phyloP scores from a whole-genome alignment of 2,113 vertebrate genomes.

The Brienomyrus longianalis region DNA sequence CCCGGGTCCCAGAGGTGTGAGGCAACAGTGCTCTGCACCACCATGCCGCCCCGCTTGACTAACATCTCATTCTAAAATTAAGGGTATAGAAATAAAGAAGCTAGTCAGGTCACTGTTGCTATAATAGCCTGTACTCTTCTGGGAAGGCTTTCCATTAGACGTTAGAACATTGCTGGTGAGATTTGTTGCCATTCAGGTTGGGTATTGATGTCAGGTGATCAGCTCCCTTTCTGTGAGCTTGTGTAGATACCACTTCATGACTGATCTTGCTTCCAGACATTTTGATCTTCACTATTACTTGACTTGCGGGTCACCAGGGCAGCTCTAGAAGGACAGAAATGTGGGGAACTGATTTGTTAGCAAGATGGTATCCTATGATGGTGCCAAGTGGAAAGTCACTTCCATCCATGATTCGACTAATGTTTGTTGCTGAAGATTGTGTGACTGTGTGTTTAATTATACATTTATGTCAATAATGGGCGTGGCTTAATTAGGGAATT shows the following conservation, averaged over 20 bases:
- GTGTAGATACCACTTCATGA: not conserved
- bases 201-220: not conserved
- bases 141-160: not conserved
- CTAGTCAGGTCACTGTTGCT: not conserved
- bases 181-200: not conserved
- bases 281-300: not conserved
- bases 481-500: not conserved
- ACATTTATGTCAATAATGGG: not conserved
- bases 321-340: not conserved
- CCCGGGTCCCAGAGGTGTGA: too few relatives aligned
- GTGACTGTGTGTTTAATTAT: not conserved
- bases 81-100: not conserved
- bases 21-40: too few relatives aligned
- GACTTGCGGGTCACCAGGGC: not conserved
- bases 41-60: too few relatives aligned
- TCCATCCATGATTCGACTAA: not conserved
- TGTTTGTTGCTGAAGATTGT: not conserved
- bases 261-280: not conserved
- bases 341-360: not conserved
- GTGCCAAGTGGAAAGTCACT: not conserved
- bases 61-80: too few relatives aligned
- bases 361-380: not conserved
- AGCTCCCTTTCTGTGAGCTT: not conserved
- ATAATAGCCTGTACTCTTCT: not conserved
- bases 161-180: not conserved